Evolutionary conservation across 2,113 vertebrate genomes (phyloP).

Genomic region (Rhinolophus ferrumequinum): DNA sequence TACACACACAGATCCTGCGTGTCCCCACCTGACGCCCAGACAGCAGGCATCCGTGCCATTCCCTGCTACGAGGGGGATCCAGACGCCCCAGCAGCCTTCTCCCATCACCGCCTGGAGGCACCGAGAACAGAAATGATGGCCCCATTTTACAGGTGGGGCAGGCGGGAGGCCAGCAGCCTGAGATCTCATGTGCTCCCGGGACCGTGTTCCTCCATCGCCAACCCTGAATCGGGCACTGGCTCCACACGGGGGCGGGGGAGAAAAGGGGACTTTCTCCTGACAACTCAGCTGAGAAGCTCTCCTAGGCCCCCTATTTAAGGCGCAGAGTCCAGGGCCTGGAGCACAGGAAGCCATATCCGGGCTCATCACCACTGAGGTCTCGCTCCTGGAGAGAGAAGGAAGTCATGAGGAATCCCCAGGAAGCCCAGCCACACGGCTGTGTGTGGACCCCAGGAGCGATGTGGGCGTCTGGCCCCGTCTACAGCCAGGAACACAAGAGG

Average conservation of each 20-base stretch:
- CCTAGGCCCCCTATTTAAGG: not conserved
- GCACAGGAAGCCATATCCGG: fast-evolving
- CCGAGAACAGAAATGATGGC: fast-evolving
- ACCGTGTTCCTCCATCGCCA: not conserved
- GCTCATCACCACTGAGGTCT: not conserved
- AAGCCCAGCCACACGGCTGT: not conserved
- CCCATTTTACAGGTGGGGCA: not conserved
- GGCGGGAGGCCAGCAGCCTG: fast-evolving
- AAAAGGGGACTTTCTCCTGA: not conserved
- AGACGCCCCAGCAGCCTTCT: too few relatives aligned
- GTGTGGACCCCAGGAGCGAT: not conserved
- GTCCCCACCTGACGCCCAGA: fast-evolving
- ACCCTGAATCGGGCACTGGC: fast-evolving
- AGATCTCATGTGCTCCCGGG: not conserved
- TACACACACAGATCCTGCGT: not conserved
- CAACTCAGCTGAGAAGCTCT: fast-evolving
- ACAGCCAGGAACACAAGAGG: not conserved
- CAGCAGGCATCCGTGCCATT: fast-evolving
- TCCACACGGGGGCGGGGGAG: not conserved
- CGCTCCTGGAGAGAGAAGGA: not conserved
- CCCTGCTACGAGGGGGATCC: not conserved
- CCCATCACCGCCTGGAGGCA: not conserved
- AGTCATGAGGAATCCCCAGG: fast-evolving
- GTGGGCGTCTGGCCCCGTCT: not conserved
- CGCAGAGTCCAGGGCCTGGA: not conserved